Conservation (phyloP, 1,140 invertebrate genomes). For the Magallana gigas region DNA sequence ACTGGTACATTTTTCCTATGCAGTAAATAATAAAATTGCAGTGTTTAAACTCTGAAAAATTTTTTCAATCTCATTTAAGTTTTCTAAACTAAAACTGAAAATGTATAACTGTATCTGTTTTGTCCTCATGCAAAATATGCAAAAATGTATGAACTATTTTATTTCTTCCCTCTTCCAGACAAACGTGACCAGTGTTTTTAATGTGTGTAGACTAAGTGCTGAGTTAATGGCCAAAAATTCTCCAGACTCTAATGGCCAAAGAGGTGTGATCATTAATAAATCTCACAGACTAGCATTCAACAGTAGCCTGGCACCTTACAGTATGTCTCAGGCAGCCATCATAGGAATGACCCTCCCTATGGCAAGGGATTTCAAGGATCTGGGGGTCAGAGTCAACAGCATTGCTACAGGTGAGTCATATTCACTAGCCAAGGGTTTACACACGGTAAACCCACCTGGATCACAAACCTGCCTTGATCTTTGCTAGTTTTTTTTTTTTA, state of each 20-base stretch:
- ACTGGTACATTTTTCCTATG: no score
- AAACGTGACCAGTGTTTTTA: conserved; percentile 96
- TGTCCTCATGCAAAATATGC: no score
- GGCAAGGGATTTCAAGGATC: conserved; percentile 90
- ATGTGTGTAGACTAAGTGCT: conserved; percentile 91
- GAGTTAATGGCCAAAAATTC: conserved; percentile 91
- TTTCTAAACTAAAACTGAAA: no score
- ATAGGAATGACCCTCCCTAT: conserved; percentile 96
- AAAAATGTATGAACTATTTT: no score
- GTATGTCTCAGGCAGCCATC: conserved; percentile 93
- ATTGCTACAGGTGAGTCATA: conserved; percentile 88
- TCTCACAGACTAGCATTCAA: conserved; percentile 97
- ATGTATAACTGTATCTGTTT: no score
- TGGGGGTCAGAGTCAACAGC: conserved; percentile 89
- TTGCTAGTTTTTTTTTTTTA: no score
- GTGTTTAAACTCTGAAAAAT: no score
- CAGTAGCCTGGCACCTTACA: conserved; percentile 95
- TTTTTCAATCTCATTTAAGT: no score
- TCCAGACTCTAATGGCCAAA: conserved; percentile 85
- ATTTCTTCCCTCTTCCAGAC: conserved; percentile 80
- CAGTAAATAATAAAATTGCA: no score
- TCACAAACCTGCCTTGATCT: no score
- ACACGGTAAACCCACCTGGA: no score
- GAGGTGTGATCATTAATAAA: conserved; percentile 97
- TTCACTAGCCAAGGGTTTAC: no score